Base-by-base conservation (phyloP, 2,888 invertebrate genomes). In the Lasioglossum malachurum region DNA sequence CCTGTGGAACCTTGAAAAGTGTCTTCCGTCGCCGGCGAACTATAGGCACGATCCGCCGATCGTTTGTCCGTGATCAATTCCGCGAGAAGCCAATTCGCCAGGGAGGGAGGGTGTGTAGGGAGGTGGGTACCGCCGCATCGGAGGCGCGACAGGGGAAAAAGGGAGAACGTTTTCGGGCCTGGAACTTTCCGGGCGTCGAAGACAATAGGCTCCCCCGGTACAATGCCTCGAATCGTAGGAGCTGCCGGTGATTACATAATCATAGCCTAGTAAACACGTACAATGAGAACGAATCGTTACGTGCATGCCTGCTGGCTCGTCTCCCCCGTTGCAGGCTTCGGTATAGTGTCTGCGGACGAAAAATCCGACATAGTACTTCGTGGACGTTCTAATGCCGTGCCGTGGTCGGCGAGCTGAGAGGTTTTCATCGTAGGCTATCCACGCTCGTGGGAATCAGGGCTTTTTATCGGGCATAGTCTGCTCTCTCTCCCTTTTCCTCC, bases 401-500 rank as follows among this genome's bases (percentile, higher is more conserved):
- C 89, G 87, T 87, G 90, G 86, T 88, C 86, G 86, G 82, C 87
- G 86, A 84, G 91, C 89, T 90, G 91, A 91, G 89, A 90, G 90
- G 90, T 87, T 88, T 89, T 89, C 90, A 91, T 91, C 92, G 91
- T 90, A 88, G 90, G 88, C 88, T 88, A 89, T 84, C 89, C 88
- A 84, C 83, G 91, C 91, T 91, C 93, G 93, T 93, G 92, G 92
- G 92, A 92, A 92, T 92, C 92, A 88, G 84, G 88, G 88, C 91
- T 92, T 92, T 92, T 92, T 93, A 92, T 92, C 91, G 89, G 90
- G 87, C 89, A 89, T 89, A 90, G 83, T 81, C 81, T 60, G 73
- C 83, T 53, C 77, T 81, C 75, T 60, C 44, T 60, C 44, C 71
- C 57, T 69, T 60, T 31, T 67, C 41, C 79, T 60, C 71, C 67